These are phyloP conservation scores for Pedionomus torquatus DNA, from an alignment of 2,113 vertebrate species.

Conservation along the genomic window DNA sequence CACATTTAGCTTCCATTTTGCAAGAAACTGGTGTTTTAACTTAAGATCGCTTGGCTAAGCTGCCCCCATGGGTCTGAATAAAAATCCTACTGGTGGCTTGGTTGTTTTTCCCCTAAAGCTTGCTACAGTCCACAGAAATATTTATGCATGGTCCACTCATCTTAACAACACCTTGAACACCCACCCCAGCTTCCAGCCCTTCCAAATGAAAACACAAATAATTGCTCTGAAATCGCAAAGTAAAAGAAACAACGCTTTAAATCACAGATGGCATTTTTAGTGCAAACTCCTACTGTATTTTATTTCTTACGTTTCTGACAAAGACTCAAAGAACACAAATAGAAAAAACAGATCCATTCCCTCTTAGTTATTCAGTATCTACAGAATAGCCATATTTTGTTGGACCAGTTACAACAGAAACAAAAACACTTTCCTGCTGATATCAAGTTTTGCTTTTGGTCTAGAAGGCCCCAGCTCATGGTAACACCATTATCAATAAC, in stretches of 20 bases:
- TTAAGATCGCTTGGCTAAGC: background rate
- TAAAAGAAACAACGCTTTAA: background rate
- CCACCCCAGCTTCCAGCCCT: background rate
- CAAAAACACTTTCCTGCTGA: conserved; percentile 18
- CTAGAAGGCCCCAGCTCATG: background rate
- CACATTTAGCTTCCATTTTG: background rate
- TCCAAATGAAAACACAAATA: background rate
- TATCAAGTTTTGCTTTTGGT: conserved; percentile 37
- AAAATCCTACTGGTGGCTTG: background rate
- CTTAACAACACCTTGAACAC: background rate
- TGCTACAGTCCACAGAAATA: background rate
- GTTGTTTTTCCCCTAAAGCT: background rate
- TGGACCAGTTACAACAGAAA: conserved; percentile 21
- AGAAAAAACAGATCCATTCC: conserved; percentile 34
- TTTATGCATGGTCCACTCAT: background rate
- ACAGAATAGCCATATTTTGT: background rate
- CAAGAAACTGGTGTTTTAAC: background rate
- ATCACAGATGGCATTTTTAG: background rate
- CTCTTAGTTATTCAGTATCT: background rate
- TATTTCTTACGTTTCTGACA: background rate
- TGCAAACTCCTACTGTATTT: background rate
- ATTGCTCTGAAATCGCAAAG: background rate
- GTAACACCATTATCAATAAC: background rate
- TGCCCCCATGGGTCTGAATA: background rate
- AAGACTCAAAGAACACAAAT: background rate